phyloP scores from a whole-genome alignment of 2,797 vertebrate genomes.

The Synanceia verrucosa region DNA sequence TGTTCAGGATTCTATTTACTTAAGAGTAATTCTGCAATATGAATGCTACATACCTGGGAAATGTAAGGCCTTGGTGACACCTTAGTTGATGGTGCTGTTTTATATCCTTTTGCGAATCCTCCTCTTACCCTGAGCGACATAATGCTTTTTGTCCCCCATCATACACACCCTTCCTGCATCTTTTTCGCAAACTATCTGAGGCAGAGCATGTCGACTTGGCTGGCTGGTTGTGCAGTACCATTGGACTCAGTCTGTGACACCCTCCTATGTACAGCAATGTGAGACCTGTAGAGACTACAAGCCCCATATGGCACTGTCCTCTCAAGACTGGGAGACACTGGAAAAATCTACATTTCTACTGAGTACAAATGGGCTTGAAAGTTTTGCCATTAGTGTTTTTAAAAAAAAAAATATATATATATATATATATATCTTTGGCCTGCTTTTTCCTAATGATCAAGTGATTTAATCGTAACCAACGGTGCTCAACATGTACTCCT shows the following conservation, averaged over 20 bases:
- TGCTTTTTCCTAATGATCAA: slow-evolving; percentile 59
- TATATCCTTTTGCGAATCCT: slow-evolving; percentile 95
- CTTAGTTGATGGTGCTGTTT: slow-evolving; percentile 95
- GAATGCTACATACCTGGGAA: slow-evolving; percentile 87
- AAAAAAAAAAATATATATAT: too few relatives aligned
- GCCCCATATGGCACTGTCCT: not conserved
- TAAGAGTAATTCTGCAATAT: not conserved
- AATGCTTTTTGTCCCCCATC: slow-evolving; percentile 79
- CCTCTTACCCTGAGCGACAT: slow-evolving; percentile 98
- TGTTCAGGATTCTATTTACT: not conserved
- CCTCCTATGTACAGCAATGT: slow-evolving; percentile 89
- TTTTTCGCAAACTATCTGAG: slow-evolving; percentile 93
- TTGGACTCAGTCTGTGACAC: slow-evolving; percentile 93
- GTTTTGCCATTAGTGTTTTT: slow-evolving; percentile 37
- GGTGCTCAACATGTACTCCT: slow-evolving; percentile 65
- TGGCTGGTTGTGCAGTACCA: slow-evolving; percentile 95
- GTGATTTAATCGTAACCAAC: slow-evolving; percentile 44
- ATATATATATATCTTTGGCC: too few relatives aligned
- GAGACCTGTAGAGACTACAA: slow-evolving; percentile 44
- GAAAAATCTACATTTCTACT: slow-evolving; percentile 16
- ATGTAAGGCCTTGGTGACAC: slow-evolving; percentile 96
- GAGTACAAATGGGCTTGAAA: slow-evolving; percentile 11
- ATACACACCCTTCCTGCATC: slow-evolving; percentile 61
- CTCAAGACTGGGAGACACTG: slow-evolving; percentile 6
- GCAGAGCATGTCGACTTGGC: slow-evolving; percentile 97